Base-by-base conservation (phyloP, 1,140 invertebrate genomes). In the Gryllus bimaculatus region DNA sequence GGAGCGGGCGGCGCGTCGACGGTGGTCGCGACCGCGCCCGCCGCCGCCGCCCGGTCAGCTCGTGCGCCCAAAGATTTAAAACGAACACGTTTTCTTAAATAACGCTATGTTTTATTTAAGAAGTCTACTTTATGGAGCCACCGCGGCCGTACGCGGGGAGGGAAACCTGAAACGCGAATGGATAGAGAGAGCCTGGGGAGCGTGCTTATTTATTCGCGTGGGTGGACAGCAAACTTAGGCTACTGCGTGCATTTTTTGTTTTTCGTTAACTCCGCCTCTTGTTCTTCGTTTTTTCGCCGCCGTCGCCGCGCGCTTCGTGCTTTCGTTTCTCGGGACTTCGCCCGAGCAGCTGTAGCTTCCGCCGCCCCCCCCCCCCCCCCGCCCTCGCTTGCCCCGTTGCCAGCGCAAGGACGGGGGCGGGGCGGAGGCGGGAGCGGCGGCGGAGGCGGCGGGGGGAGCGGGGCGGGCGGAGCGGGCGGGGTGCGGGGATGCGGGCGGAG, bases 41-140 rank as follows among this genome's bases (percentile, higher is more conserved):
- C 26, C 26, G 5, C 26, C 26, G 5, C 26, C 26, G 26, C 26
- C 26, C 54, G 54, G 18, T 18, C 10, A 66, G 54, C 54, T 66
- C 54, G 54, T 10, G 54, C 18, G 10, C 54, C 18, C 10, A 66
- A 66, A 66, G 54, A 66, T 66, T 66, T 66, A 66, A 66, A 13
- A 18, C 54, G 18, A 18, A 66, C 54, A 10, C 2, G 54, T 66
- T 66, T 66, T 18, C 54, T 66, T 66, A 66, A 66, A 66, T 66
- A 66, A 66, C 18, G 54, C 54, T 66, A 66, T 66, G 54, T 66
- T 66, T 66, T 66, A 66, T 66, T 66, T 66, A 66, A 66, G 54
- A 66, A 66, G 2, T 66, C 54, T 66, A 66, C 54, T 66, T 66
- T 66, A 66, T 66, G 54, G 54, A 66, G 54, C 18, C 54, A 66